These are phyloP conservation scores for Tetramorium parvispinum DNA, from an alignment of 1,140 invertebrate species.

Conservation along the genomic window DNA sequence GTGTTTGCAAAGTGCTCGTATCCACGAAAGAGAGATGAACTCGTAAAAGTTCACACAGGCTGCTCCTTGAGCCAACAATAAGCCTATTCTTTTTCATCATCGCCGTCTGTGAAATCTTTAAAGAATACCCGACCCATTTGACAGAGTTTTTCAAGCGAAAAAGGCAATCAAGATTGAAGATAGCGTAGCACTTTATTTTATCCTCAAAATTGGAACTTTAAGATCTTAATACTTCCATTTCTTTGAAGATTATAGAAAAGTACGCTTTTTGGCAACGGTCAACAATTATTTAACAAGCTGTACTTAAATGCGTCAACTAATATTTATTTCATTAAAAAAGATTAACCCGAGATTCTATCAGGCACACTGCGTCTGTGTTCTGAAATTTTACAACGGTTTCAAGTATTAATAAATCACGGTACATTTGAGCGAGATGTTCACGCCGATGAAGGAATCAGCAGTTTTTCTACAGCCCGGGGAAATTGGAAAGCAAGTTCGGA, in stretches of 20 bases:
- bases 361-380: neutral
- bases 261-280: neutral
- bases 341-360: neutral
- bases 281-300: neutral
- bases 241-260: neutral
- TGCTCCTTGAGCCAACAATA: slow-evolving; percentile 46
- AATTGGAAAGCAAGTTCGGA: slow-evolving; percentile 46
- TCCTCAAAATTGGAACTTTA: neutral
- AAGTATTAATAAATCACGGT: slow-evolving; percentile 52
- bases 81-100: slow-evolving; percentile 56
- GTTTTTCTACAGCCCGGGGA: slow-evolving; percentile 40
- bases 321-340: slow-evolving; percentile 28
- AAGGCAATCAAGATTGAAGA: neutral
- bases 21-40: slow-evolving; percentile 35
- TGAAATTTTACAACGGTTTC: slow-evolving; percentile 32
- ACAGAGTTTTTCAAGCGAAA: neutral
- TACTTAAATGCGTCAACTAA: neutral
- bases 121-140: slow-evolving; percentile 23
- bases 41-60: slow-evolving; percentile 31
- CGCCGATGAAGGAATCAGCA: slow-evolving; percentile 56
- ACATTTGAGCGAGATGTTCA: slow-evolving; percentile 43
- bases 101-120: slow-evolving; percentile 46
- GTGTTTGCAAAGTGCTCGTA: slow-evolving; percentile 61
- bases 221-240: neutral
- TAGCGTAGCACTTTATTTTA: neutral